Evolutionary conservation across 1,140 invertebrate species (phyloP).

Genomic region (Sitophilus oryzae): DNA sequence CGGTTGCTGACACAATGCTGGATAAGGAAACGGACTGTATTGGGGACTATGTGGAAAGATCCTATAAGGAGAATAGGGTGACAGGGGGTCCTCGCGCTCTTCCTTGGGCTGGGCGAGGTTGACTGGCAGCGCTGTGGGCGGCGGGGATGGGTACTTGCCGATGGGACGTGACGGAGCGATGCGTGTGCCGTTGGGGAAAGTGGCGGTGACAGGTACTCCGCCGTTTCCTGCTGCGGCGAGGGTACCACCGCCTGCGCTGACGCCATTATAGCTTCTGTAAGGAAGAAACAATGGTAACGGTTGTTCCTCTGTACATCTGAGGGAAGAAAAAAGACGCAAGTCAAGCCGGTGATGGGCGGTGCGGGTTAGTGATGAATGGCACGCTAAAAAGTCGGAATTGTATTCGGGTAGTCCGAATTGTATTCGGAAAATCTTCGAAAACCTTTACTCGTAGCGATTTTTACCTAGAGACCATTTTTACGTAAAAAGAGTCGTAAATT

Average conservation of each 20-base stretch:
- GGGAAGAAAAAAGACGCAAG: slow-evolving; percentile 8
- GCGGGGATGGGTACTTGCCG: slow-evolving; percentile 38
- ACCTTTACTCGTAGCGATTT: no score
- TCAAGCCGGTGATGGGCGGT: slow-evolving; percentile 16
- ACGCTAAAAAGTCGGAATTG: no score
- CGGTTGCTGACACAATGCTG: slow-evolving; percentile 34
- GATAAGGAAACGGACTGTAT: slow-evolving; percentile 30
- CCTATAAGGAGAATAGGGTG: slow-evolving; percentile 28
- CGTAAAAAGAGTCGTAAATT: no score
- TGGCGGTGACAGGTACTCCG: no score
- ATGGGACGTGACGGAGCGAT: slow-evolving; percentile 33
- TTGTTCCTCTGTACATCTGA: slow-evolving; percentile 20
- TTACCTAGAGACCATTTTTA: no score
- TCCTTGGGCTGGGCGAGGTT: slow-evolving; percentile 40
- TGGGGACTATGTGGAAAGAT: slow-evolving; percentile 30
- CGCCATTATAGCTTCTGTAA: slow-evolving; percentile 40
- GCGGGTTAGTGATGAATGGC: no score
- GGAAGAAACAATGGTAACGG: slow-evolving; percentile 21
- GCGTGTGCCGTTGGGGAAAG: slow-evolving; percentile 38
- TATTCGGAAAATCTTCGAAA: no score
- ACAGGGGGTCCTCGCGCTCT: slow-evolving; percentile 32
- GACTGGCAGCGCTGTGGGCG: slow-evolving; percentile 35
- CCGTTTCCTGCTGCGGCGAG: no score
- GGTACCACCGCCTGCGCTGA: no score
- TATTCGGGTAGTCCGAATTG: no score